These are phyloP conservation scores for Ictidomys tridecemlineatus DNA, from an alignment of 2,113 vertebrate species.

Conservation along the genomic window DNA sequence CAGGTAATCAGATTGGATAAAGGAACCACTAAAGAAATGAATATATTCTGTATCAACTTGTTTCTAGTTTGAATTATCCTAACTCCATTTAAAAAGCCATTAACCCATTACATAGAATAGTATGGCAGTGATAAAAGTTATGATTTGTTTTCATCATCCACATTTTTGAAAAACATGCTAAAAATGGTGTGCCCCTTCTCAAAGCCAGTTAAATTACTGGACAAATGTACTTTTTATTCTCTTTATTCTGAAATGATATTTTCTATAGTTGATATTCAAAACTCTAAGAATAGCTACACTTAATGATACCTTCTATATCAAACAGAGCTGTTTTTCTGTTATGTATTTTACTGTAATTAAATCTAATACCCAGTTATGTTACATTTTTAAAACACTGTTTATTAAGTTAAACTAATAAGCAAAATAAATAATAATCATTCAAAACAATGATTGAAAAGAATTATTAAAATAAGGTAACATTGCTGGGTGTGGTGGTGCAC, in stretches of 20 bases:
- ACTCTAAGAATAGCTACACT: neutral
- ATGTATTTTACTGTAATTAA: neutral
- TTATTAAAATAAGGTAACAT: neutral
- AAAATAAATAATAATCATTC: neutral
- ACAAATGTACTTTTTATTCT: neutral
- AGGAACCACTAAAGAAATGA: conserved; percentile 87
- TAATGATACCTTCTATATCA: neutral
- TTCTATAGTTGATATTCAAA: neutral
- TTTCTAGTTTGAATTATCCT: conserved; percentile 90
- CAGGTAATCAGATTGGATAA: conserved; percentile 81
- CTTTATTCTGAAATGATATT: neutral
- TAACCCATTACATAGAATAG: conserved; percentile 81
- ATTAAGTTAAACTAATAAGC: neutral
- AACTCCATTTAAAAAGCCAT: conserved; percentile 92
- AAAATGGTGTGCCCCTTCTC: conserved; percentile 71
- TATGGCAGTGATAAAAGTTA: conserved; percentile 73
- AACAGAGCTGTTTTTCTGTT: neutral
- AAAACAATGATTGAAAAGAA: neutral
- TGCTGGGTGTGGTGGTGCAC: too few relatives aligned
- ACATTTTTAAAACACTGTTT: neutral
- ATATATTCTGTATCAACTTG: conserved; percentile 90
- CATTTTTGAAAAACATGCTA: conserved; percentile 70
- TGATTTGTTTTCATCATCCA: conserved; percentile 82
- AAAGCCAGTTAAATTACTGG: neutral
- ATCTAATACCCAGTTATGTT: neutral